Conservation (phyloP, 2,113 vertebrate species). For the Helogale parvula region DNA sequence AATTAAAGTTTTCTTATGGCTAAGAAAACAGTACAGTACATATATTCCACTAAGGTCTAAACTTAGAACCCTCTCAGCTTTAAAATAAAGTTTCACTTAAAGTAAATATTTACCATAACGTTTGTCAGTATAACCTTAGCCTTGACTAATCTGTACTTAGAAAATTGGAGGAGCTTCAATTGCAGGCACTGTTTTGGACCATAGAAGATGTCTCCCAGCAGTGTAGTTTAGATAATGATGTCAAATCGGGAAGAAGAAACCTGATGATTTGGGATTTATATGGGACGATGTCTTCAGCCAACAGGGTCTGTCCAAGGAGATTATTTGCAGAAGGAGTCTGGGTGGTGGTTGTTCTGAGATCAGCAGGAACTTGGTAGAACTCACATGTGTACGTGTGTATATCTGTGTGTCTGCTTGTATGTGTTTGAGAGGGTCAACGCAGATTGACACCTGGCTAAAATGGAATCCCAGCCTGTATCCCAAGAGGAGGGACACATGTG, state of each 20-base stretch:
- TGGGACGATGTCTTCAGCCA: background rate
- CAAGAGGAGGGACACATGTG: background rate
- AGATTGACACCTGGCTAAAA: background rate
- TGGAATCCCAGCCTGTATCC: background rate
- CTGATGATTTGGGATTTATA: too few species aligned
- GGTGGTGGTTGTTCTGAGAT: background rate
- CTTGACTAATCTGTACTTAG: background rate
- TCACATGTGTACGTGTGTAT: too few species aligned
- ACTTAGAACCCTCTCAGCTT: background rate
- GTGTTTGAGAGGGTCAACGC: accelerated
- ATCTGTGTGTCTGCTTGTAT: background rate
- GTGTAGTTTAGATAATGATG: background rate
- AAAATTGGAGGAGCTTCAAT: background rate
- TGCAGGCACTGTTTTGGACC: too few species aligned
- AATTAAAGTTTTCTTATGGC: background rate
- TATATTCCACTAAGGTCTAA: background rate
- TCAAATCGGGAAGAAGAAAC: background rate
- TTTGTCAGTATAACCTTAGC: background rate
- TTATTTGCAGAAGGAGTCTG: background rate
- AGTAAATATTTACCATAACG: background rate
- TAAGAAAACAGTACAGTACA: background rate
- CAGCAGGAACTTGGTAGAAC: background rate
- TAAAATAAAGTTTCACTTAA: background rate
- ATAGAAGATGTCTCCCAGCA: background rate
- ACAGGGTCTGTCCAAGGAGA: background rate